phyloP scores from a whole-genome alignment of 37 sponge, comb jelly and placozoan species.

The Petrosia ficiformis region DNA sequence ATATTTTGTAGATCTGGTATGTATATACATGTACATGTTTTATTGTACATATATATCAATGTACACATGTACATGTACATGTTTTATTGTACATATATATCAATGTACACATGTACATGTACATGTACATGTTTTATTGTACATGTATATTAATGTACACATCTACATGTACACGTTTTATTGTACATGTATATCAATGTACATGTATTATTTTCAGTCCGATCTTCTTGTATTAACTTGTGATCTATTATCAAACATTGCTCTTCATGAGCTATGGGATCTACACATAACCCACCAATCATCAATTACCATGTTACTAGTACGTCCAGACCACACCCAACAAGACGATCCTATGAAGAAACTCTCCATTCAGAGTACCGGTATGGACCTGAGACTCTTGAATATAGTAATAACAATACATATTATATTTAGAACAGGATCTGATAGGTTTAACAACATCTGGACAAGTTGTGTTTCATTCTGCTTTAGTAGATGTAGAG shows the following conservation, averaged over 20 bases:
- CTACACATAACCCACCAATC: conserved; percentile 62
- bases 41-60: neutral
- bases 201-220: neutral
- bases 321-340: conserved; percentile 7
- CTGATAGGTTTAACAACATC: conserved; percentile 46
- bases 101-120: no score
- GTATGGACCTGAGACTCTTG: no score
- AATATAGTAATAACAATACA: no score
- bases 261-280: conserved; percentile 65
- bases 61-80: neutral
- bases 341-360: conserved; percentile 6
- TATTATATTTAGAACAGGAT: no score
- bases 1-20: no score
- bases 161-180: neutral
- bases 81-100: neutral
- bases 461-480: conserved; percentile 49
- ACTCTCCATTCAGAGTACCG: no score
- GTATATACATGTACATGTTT: neutral
- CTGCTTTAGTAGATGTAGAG: conserved; percentile 59
- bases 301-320: conserved; percentile 67
- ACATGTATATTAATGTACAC: neutral
- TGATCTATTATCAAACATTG: conserved; percentile 72
- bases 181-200: neutral
- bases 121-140: neutral
- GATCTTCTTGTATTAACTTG: conserved; percentile 85